Percentiles rank a stretch among this genome's conserved stretches.
phyloP scores from a whole-genome alignment of 2,888 invertebrate species.

The Clepsis dumicolana region DNA sequence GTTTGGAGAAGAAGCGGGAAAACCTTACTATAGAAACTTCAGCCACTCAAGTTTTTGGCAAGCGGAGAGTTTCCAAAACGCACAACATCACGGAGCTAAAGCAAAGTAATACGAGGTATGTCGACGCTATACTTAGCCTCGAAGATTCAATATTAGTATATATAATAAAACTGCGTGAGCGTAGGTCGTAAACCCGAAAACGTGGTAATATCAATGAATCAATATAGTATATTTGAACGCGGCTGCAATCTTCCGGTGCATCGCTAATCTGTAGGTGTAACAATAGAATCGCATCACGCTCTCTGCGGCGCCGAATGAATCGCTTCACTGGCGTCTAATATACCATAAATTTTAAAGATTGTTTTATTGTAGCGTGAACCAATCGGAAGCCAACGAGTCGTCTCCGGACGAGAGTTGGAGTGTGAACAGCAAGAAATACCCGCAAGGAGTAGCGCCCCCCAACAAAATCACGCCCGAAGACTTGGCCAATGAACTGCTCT shows the following conservation, averaged over 20 bases:
- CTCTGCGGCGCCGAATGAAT: not conserved
- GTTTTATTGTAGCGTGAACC: constrained; percentile 54
- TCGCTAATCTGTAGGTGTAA: not conserved
- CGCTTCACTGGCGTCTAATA: constrained; percentile 11
- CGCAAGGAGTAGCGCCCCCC: constrained; percentile 64
- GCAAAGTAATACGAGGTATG: constrained; percentile 58
- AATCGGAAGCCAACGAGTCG: constrained; percentile 67
- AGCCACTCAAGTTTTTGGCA: constrained; percentile 64
- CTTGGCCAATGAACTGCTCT: constrained; percentile 78
- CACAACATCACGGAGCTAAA: constrained; percentile 65
- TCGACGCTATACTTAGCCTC: constrained; percentile 1
- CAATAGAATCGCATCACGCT: constrained; percentile 19
- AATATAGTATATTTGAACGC: constrained; percentile 7
- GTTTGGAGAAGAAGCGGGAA: constrained; percentile 64
- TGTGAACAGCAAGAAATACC: constrained; percentile 61
- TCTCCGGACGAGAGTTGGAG: constrained; percentile 72
- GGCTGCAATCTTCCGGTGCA: not conserved
- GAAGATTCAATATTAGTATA: not conserved
- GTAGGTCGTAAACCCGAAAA: constrained; percentile 6
- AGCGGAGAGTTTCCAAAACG: constrained; percentile 70
- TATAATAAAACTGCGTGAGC: not conserved
- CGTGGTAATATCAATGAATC: not conserved
- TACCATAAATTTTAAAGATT: constrained; percentile 9
- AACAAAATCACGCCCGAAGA: constrained; percentile 82
- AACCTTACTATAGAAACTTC: constrained; percentile 57